phyloP scores from a whole-genome alignment of 2,888 invertebrate genomes.

The Liopterus haemorrhoidalis region DNA sequence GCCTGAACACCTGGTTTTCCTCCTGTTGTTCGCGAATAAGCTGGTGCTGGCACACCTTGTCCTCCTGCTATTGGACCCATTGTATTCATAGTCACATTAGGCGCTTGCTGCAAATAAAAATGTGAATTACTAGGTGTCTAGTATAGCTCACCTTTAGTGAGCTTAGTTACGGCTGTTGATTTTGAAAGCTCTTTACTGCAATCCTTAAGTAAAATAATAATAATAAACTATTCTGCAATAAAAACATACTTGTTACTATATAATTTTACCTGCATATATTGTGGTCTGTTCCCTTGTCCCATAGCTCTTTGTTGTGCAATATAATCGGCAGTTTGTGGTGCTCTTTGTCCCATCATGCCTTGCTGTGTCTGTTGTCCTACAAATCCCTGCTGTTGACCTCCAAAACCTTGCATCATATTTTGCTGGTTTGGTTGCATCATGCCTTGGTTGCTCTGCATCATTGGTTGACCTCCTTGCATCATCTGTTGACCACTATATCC shows the following conservation, averaged over 20 bases:
- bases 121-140: too few relatives aligned
- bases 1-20: conserved; percentile 44
- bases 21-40: conserved; percentile 59
- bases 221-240: neutral
- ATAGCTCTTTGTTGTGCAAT: conserved; percentile 30
- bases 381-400: conserved; percentile 37
- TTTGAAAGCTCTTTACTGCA: too few relatives aligned
- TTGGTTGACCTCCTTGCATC: conserved; percentile 36
- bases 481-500: conserved; percentile 51
- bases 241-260: neutral
- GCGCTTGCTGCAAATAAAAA: conserved; percentile 53
- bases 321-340: conserved; percentile 45
- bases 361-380: conserved; percentile 38
- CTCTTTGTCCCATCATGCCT: conserved; percentile 47
- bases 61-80: conserved; percentile 55
- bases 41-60: conserved; percentile 64
- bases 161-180: too few relatives aligned
- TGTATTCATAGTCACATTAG: conserved; percentile 79
- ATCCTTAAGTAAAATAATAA: neutral
- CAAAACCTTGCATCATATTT: conserved; percentile 34
- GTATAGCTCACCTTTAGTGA: too few relatives aligned
- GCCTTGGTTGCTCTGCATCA: conserved; percentile 39
- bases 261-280: conserved; percentile 59
- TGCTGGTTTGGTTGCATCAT: conserved; percentile 40
- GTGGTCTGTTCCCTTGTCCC: conserved; percentile 54